Evolutionary conservation across 2,888 invertebrate species (phyloP).

Genomic region (Phalangium opilio): DNA sequence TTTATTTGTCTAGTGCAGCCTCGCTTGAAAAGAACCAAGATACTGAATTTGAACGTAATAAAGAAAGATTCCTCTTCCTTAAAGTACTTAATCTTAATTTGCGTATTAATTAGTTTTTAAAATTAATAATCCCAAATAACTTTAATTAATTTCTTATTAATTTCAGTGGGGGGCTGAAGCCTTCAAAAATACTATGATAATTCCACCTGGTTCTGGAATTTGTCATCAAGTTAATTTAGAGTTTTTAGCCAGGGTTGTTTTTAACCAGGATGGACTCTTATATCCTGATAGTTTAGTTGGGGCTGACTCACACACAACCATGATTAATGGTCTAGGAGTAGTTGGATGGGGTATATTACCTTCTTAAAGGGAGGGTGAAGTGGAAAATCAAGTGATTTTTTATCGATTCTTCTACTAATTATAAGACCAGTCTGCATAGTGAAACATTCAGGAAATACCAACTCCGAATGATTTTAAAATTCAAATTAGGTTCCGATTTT

Average conservation of each 20-base stretch:
- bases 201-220: slow-evolving; percentile 95
- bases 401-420: too few species aligned
- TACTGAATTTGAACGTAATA: slow-evolving; percentile 85
- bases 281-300: slow-evolving; percentile 89
- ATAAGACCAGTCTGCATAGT: too few species aligned
- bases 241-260: slow-evolving; percentile 80
- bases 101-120: slow-evolving; percentile 4
- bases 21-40: slow-evolving; percentile 83
- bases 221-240: slow-evolving; percentile 98
- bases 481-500: too few species aligned
- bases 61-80: slow-evolving; percentile 84
- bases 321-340: slow-evolving; percentile 94
- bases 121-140: too few species aligned
- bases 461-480: too few species aligned
- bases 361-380: too few species aligned
- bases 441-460: too few species aligned
- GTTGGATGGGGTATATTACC: slow-evolving; percentile 66
- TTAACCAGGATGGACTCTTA: slow-evolving; percentile 43
- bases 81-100: slow-evolving; percentile 47
- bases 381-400: too few species aligned
- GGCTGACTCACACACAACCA: slow-evolving; percentile 96
- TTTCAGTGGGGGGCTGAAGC: slow-evolving; percentile 89
- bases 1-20: slow-evolving; percentile 48
- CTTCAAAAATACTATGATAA: slow-evolving; percentile 88
- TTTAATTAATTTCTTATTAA: too few species aligned